Evolutionary conservation across 2,888 invertebrate species (phyloP).

Genomic region (Scaptomyza polygonia): DNA sequence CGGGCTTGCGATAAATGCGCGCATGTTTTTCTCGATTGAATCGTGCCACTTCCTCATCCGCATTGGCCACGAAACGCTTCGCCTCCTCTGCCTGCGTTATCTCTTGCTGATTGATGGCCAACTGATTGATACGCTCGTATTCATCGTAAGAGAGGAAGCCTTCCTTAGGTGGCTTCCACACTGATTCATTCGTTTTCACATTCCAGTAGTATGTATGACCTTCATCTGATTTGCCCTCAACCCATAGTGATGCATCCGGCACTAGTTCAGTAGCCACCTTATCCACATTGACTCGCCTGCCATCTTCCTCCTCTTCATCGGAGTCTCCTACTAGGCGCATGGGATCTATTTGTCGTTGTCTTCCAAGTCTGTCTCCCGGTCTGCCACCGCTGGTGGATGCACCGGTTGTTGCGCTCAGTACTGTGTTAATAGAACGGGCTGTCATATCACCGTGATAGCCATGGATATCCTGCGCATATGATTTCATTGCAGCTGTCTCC

Average conservation of each 20-base stretch:
- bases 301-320: slow-evolving; percentile 75
- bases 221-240: slow-evolving; percentile 90
- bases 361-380: slow-evolving; percentile 81
- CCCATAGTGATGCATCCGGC: slow-evolving; percentile 87
- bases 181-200: slow-evolving; percentile 91
- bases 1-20: slow-evolving; percentile 75
- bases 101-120: slow-evolving; percentile 85
- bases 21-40: slow-evolving; percentile 83
- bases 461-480: slow-evolving; percentile 93
- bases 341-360: slow-evolving; percentile 81
- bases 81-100: slow-evolving; percentile 85
- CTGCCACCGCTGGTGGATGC: slow-evolving; percentile 87
- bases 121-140: slow-evolving; percentile 86
- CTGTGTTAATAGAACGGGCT: slow-evolving; percentile 78
- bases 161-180: slow-evolving; percentile 90
- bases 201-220: slow-evolving; percentile 95
- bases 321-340: slow-evolving; percentile 81
- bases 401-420: slow-evolving; percentile 76
- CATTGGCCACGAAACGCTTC: slow-evolving; percentile 84
- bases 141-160: slow-evolving; percentile 89
- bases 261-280: slow-evolving; percentile 76
- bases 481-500: slow-evolving; percentile 95
- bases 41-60: slow-evolving; percentile 85
- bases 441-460: slow-evolving; percentile 81
- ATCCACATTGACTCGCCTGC: slow-evolving; percentile 66